Evolutionary conservation across 2,888 invertebrate species (phyloP).

Genomic region (Dolichomitus sp.): DNA sequence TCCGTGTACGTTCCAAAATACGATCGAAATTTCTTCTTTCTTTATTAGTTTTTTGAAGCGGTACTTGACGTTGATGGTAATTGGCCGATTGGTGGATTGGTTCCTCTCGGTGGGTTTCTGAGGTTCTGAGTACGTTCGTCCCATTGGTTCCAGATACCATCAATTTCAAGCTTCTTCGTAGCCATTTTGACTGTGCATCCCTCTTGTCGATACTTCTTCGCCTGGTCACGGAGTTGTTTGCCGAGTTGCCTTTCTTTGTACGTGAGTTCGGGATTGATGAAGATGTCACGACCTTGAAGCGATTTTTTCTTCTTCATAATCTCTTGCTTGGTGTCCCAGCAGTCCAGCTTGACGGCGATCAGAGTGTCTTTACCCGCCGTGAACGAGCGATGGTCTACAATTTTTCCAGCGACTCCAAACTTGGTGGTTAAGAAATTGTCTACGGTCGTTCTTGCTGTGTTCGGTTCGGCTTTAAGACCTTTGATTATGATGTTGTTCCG

Average conservation of each 20-base stretch:
- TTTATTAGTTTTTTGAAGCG: conserved; percentile 3
- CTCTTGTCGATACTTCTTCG: conserved; percentile 6
- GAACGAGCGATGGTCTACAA: conserved; percentile 18
- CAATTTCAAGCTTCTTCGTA: conserved; percentile 15
- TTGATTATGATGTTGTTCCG: conserved; percentile 29
- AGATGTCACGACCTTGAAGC: conserved; percentile 21
- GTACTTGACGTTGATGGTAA: background rate
- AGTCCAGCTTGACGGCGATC: conserved; percentile 24
- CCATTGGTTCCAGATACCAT: conserved; percentile 19
- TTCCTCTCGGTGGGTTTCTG: background rate
- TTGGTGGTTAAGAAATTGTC: conserved; percentile 13
- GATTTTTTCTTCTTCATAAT: conserved; percentile 30
- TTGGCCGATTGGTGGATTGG: background rate
- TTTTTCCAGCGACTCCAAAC: conserved; percentile 68
- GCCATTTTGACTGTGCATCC: conserved; percentile 1
- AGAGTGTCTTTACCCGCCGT: background rate
- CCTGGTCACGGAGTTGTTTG: conserved; percentile 28
- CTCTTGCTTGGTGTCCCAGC: conserved; percentile 12
- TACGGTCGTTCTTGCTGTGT: background rate
- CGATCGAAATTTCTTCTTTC: conserved; percentile 5
- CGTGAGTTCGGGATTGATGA: conserved; percentile 27
- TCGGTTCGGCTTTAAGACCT: conserved; percentile 8
- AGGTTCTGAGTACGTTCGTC: background rate
- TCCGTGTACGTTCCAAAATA: conserved; percentile 27
- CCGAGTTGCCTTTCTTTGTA: conserved; percentile 14